Percentiles rank a stretch among this genome's conserved stretches.
Evolutionary conservation across 2,113 vertebrate species (phyloP).

Genomic region (Grus americana): DNA sequence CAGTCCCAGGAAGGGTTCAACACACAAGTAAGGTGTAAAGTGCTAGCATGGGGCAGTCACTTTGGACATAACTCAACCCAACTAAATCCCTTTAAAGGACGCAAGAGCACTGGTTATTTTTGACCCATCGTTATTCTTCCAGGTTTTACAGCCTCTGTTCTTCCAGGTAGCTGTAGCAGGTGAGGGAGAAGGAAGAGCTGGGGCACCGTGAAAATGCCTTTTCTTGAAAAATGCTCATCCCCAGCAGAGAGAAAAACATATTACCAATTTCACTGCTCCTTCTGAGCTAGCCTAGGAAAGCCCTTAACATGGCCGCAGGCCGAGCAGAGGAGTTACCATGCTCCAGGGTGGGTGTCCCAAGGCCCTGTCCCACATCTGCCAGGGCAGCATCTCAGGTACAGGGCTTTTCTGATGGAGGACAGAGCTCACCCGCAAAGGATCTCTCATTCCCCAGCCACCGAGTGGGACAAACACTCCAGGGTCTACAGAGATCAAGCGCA

Average conservation of each 20-base stretch:
- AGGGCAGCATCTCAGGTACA: not conserved
- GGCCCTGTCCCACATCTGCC: rapidly evolving
- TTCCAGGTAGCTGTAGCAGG: not conserved
- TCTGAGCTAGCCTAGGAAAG: not conserved
- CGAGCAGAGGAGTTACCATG: not conserved
- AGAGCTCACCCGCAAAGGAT: not conserved
- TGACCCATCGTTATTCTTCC: not conserved
- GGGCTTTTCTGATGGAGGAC: not conserved
- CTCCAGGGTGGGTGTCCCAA: not conserved
- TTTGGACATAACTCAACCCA: not conserved
- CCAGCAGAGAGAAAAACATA: not conserved
- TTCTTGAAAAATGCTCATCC: not conserved
- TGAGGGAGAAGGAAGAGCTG: not conserved
- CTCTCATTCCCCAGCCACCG: not conserved
- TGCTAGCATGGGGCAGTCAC: not conserved
- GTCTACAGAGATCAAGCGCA: not conserved
- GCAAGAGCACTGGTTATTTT: not conserved
- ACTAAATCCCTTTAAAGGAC: not conserved
- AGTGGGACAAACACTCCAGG: not conserved
- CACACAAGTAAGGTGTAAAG: not conserved
- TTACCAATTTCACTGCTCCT: not conserved
- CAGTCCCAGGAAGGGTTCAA: not conserved
- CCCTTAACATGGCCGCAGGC: not conserved
- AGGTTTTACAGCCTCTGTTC: not conserved
- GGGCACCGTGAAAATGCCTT: not conserved